Percentiles rank a stretch among this genome's conserved stretches.
Evolutionary conservation across 1,140 invertebrate species (phyloP).

Genomic region (Drosophila ohnishii): DNA sequence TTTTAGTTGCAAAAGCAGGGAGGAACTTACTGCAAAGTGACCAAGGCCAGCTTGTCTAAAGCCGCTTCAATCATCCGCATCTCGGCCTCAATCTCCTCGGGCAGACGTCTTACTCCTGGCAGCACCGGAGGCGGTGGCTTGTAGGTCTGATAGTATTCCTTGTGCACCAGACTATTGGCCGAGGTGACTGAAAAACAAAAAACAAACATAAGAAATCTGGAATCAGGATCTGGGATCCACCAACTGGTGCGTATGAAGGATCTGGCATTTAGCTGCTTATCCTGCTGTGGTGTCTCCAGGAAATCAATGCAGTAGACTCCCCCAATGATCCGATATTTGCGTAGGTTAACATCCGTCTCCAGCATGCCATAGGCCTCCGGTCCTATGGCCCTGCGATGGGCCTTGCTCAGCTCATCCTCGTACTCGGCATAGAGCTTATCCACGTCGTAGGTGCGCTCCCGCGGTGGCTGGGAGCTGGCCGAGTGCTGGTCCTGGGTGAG

Average conservation of each 20-base stretch:
- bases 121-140: slow-evolving; percentile 87
- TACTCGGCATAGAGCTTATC: slow-evolving; percentile 81
- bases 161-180: slow-evolving; percentile 86
- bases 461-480: slow-evolving; percentile 51
- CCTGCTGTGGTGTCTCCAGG: slow-evolving; percentile 87
- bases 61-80: slow-evolving; percentile 89
- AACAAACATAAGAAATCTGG: too few relatives aligned
- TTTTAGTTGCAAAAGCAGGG: background rate
- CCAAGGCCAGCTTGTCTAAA: slow-evolving; percentile 88
- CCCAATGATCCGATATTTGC: slow-evolving; percentile 87
- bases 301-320: slow-evolving; percentile 87
- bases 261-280: slow-evolving; percentile 81
- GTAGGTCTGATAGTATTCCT: slow-evolving; percentile 88
- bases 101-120: slow-evolving; percentile 87
- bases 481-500: slow-evolving; percentile 69
- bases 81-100: slow-evolving; percentile 92
- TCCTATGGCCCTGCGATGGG: slow-evolving; percentile 72
- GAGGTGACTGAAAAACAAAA: slow-evolving; percentile 85
- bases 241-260: slow-evolving; percentile 78
- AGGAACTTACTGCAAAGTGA: slow-evolving; percentile 87
- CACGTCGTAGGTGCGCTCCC: slow-evolving; percentile 68
- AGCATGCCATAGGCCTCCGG: slow-evolving; percentile 69
- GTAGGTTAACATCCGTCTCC: slow-evolving; percentile 86
- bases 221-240: background rate
- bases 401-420: slow-evolving; percentile 81